These are phyloP conservation scores for Lydus trimaculatus DNA, from an alignment of 2,888 invertebrate species.

Conservation along the genomic window DNA sequence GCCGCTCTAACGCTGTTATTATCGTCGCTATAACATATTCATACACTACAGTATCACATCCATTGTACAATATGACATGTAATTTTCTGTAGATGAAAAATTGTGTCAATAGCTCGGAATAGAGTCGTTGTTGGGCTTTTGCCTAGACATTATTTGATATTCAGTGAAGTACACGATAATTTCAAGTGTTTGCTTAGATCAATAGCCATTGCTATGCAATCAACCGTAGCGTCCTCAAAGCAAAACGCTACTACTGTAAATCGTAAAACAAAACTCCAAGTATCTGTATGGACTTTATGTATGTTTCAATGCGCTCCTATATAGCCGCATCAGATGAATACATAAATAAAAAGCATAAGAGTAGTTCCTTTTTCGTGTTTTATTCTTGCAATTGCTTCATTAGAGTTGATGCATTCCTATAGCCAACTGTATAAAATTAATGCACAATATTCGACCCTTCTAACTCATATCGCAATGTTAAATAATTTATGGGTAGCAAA, in stretches of 20 bases:
- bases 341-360: not conserved
- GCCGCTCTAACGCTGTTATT: not conserved
- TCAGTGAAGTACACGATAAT: not conserved
- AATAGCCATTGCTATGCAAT: not conserved
- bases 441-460: not conserved
- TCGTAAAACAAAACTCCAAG: not conserved
- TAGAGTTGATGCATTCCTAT: not conserved
- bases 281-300: not conserved
- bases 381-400: not conserved
- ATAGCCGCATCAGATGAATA: not conserved
- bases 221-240: not conserved
- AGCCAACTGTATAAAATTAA: not conserved
- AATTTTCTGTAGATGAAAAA: not conserved
- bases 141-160: not conserved
- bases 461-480: not conserved
- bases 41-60: not conserved
- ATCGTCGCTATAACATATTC: not conserved
- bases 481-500: not conserved
- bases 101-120: not conserved
- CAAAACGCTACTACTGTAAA: not conserved
- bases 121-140: not conserved
- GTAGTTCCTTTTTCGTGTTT: not conserved
- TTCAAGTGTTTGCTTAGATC: not conserved
- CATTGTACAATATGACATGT: not conserved
- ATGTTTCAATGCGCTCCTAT: not conserved